Evolutionary conservation across 2,888 invertebrate species (phyloP).

Genomic region (Rhagophthalmus giganteus): DNA sequence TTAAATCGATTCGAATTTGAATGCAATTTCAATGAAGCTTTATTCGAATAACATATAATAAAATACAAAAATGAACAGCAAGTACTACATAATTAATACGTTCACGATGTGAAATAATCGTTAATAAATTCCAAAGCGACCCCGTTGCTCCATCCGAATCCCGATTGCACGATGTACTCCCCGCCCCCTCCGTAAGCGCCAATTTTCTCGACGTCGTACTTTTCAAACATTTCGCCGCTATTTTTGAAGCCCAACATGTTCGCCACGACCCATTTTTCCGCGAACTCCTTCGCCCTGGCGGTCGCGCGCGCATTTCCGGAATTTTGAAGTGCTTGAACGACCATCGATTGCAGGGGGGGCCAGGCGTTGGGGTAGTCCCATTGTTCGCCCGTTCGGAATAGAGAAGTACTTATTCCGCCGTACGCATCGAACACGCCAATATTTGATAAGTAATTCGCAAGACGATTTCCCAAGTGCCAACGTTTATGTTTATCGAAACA

Average conservation of each 20-base stretch:
- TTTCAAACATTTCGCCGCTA: slow-evolving; percentile 71
- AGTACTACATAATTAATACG: no score
- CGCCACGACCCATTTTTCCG: slow-evolving; percentile 69
- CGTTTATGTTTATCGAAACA: slow-evolving; percentile 28
- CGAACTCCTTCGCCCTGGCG: slow-evolving; percentile 64
- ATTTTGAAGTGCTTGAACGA: slow-evolving; percentile 68
- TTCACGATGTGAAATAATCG: slow-evolving; percentile 17
- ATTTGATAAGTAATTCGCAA: slow-evolving; percentile 60
- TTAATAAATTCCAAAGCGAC: slow-evolving; percentile 21
- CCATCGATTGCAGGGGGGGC: slow-evolving; percentile 78
- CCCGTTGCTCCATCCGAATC: slow-evolving; percentile 25
- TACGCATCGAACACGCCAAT: slow-evolving; percentile 57
- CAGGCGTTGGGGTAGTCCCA: slow-evolving; percentile 87
- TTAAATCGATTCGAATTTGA: no score
- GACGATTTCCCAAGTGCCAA: slow-evolving; percentile 55
- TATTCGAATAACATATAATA: no score
- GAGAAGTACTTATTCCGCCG: slow-evolving; percentile 72
- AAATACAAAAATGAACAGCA: no score
- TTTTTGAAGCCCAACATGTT: slow-evolving; percentile 66
- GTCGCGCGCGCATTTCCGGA: slow-evolving; percentile 61
- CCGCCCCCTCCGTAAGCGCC: slow-evolving; percentile 76
- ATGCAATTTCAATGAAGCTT: no score
- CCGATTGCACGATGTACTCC: slow-evolving; percentile 57
- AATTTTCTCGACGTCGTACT: slow-evolving; percentile 66
- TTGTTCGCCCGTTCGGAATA: slow-evolving; percentile 69